phyloP scores from a whole-genome alignment of 2,797 vertebrate genomes.

The Acanthornis magna region DNA sequence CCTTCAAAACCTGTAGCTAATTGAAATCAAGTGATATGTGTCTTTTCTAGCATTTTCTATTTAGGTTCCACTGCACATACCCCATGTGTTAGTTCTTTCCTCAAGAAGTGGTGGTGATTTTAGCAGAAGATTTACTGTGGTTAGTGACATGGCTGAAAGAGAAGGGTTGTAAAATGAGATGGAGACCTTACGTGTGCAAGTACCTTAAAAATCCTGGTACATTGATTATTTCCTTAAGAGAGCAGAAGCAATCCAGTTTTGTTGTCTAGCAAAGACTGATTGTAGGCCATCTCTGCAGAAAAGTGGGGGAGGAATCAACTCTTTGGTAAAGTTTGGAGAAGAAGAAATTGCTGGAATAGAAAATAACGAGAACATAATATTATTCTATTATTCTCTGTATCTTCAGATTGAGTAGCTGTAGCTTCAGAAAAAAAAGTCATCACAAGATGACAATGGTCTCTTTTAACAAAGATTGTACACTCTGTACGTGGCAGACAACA shows the following conservation, averaged over 20 bases:
- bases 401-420: not conserved
- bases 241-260: not conserved
- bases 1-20: slow-evolving; percentile 17
- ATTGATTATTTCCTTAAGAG: not conserved
- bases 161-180: not conserved
- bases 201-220: not conserved
- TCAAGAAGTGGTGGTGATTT: not conserved
- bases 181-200: not conserved
- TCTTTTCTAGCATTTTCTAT: not conserved
- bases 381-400: not conserved
- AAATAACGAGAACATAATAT: not conserved
- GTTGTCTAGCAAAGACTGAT: not conserved
- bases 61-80: not conserved
- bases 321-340: not conserved
- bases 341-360: not conserved
- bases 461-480: not conserved
- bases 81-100: not conserved
- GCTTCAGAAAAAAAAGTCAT: not conserved
- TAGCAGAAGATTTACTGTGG: not conserved
- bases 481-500: not conserved
- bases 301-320: not conserved
- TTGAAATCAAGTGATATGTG: not conserved
- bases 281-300: not conserved
- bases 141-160: not conserved
- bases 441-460: not conserved